Base-by-base conservation (phyloP, 2,113 vertebrate species). In the Nanorana parkeri region DNA sequence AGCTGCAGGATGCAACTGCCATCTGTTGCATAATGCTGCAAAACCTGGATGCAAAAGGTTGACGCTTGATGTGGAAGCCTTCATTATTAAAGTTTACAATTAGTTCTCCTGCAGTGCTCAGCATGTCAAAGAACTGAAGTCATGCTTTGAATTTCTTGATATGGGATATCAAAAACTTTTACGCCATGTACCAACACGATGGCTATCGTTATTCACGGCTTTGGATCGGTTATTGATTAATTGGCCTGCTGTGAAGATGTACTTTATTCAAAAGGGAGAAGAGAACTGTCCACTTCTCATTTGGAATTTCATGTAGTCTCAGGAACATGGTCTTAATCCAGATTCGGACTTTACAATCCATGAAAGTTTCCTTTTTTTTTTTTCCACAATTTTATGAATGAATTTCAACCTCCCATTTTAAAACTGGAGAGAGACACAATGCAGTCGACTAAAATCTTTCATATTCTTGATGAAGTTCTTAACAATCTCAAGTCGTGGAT, bases 11-110 rank as follows among this genome's bases (percentile, higher is more conserved):
- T n/a, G n/a, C n/a, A 67, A 29, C 28, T 67, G 2, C n/a, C 28
- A 67, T 67, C 21, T 67, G n/a, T 15, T 67, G 2, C 64, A 67
- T 24, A 67, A 29, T 67, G 64, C 54, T 55, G 54, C 54, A 55
- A 55, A 55, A 55, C 54, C 10, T 13, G 54, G 17, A 55, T 55
- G 54, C 17, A 55, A 55, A 55, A 11, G 54, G 54, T 55, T 55
- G 54, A 55, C 54, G 10, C 54, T 11, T 55, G 54, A 55, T 55
- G 54, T 55, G 54, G 54, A 55, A 55, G 54, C 54, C 8, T 10
- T 55, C 54, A 55, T 55, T 55, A 55, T 55, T 55, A 55, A 55
- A 55, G 54, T 11, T 10, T 55, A n/a, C n/a, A n/a, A 55, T 55
- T 8, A 55, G 54, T 55, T 55, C 10, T 55, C 54, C 54, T 55